These are phyloP conservation scores for Ennomos erosarius DNA, from an alignment of 2,888 invertebrate species.

Conservation along the genomic window DNA sequence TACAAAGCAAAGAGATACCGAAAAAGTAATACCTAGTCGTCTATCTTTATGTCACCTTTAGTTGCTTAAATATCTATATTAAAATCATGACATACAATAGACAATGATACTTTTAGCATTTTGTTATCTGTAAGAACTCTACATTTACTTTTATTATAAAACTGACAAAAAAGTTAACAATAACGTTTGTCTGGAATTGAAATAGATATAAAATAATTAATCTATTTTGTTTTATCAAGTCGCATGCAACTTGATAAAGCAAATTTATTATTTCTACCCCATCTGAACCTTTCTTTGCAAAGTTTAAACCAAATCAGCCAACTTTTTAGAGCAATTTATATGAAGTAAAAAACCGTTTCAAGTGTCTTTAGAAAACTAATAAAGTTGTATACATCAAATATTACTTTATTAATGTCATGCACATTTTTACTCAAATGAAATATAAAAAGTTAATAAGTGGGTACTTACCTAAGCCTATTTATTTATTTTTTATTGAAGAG, in stretches of 20 bases:
- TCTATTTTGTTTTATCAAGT: background rate
- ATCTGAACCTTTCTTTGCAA: conserved; percentile 20
- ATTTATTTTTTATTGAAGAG: too few relatives aligned
- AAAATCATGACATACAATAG: conserved; percentile 7
- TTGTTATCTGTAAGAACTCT: background rate
- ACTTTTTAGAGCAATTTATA: conserved; percentile 10
- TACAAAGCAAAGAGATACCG: background rate
- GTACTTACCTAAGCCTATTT: too few relatives aligned
- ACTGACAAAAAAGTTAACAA: conserved; percentile 3
- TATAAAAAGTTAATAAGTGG: too few relatives aligned
- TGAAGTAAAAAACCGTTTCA: conserved; percentile 9
- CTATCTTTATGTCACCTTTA: conserved; percentile 48
- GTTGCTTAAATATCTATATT: conserved; percentile 16
- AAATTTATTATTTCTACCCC: conserved; percentile 30
- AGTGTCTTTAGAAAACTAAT: conserved; percentile 8
- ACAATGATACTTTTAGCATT: conserved; percentile 2
- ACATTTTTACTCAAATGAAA: too few relatives aligned
- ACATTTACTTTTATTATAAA: conserved; percentile 11
- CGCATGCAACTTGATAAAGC: conserved; percentile 29
- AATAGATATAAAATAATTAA: conserved; percentile 4
- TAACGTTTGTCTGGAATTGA: conserved; percentile 13
- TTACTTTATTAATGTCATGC: too few relatives aligned
- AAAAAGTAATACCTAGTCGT: conserved; percentile 37
- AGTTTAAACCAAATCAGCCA: background rate
- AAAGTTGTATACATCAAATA: too few relatives aligned